phyloP scores from a whole-genome alignment of 2,113 vertebrate genomes.

The Ancistrus triradiatus region DNA sequence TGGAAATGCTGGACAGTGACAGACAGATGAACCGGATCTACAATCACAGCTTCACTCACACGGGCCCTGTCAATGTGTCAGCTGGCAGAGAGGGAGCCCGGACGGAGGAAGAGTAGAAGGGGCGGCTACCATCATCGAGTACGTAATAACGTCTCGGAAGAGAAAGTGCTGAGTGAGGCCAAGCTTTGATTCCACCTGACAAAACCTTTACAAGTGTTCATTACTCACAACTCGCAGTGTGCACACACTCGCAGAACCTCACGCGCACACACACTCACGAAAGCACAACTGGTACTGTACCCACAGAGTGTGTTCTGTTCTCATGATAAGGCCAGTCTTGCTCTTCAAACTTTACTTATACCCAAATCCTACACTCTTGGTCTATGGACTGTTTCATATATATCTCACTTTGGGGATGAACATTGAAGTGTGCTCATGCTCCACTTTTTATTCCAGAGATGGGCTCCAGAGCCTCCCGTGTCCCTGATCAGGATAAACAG shows the following conservation, averaged over 20 bases:
- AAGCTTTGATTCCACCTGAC: constrained; percentile 83
- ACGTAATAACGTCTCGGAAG: constrained; percentile 76
- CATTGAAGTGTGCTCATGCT: too few species aligned
- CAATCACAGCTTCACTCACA: constrained; percentile 55
- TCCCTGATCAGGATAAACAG: too few species aligned
- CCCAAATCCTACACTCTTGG: too few species aligned
- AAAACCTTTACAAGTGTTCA: constrained; percentile 83
- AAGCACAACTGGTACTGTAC: constrained; percentile 14
- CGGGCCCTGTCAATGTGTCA: constrained; percentile 74
- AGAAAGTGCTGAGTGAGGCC: constrained; percentile 79
- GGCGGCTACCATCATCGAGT: constrained; percentile 54
- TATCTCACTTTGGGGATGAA: too few species aligned
- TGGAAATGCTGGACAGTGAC: constrained; percentile 34
- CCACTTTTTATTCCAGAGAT: too few species aligned
- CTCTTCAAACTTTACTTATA: not conserved
- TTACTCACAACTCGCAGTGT: constrained; percentile 75
- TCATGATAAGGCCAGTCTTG: not conserved
- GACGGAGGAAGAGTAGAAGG: constrained; percentile 18
- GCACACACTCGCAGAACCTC: constrained; percentile 34
- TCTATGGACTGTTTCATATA: too few species aligned
- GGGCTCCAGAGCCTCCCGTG: too few species aligned
- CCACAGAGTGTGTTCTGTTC: constrained; percentile 25
- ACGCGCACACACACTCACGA: constrained; percentile 31
- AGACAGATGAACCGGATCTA: constrained; percentile 34
- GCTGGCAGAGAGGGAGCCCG: constrained; percentile 57